Base-by-base conservation (phyloP, 1,140 invertebrate species). In the Odontomachus brunneus region DNA sequence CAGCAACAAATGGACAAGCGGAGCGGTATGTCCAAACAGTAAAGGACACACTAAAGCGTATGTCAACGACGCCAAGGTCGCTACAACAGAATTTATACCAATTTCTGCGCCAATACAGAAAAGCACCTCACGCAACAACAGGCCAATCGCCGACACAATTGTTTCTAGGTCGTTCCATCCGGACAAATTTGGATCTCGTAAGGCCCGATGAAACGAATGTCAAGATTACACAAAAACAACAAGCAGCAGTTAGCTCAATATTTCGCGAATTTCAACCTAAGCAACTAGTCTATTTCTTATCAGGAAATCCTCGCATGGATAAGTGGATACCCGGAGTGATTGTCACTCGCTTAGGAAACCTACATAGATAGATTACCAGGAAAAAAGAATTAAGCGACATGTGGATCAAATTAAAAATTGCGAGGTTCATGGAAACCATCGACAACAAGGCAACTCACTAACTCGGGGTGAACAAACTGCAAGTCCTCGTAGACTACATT, bases 1-100 rank as follows among this genome's bases (percentile, higher is more conserved):
- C 90, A 15, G 87, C 91, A 0, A 90, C 90, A 0, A 94, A 94
- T 81, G 90, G 89, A 0, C 87, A 91, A 69, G 91, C 92, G 0
- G 91, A 93, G 80, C 72, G 89, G 1, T 90, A 87, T 57, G 91
- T 92, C 1, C 86, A 91, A 80, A 91, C 89, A 0, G 51, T 89
- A 0, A 92, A 92, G 38, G 85, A 90, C 17, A 84, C 86, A 3
- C 69, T 89, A 0, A 9, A 72, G 3, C 53, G 53, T 0, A 86
- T 88, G 86, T n/a, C 3, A 14, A 66, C 82, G 1, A 87, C 73
- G 0, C 38, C 24, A 38, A 14, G 7, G 2, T 26, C 82, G 0
- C 15, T 84, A 2, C 76, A 86, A 44, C 14, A 1, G 0, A 60
- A 90, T 51, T 4, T 89, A 5, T 84, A 88, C 22, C 57, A 78